Evolutionary conservation across 2,888 invertebrate species (phyloP), one percentile per base, ranked within the genome.

Genomic region (Pachymerium ferrugineum): DNA sequence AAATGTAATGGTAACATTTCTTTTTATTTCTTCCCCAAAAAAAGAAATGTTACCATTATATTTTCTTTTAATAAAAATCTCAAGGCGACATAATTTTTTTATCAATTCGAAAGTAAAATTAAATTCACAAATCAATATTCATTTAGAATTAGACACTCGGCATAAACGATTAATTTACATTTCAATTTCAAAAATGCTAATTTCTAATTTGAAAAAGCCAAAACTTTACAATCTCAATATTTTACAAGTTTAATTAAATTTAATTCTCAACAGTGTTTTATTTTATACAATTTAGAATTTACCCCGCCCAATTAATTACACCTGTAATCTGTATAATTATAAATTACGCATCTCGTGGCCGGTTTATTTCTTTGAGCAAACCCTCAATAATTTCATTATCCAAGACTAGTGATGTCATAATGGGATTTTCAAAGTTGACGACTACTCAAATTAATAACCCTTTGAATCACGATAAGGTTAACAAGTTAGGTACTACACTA

Each of bases 231-330:
- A n/a, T 10, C 22, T 22, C 47, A 19, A n/a, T 19, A 54, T 54
- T 54, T 54, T 54, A 54, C 47, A 19, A 19, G n/a, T 19, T 54
- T 54, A 54, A 54, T 54, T 54, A 54, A 5, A 4, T 54, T 10
- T n/a, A 54, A 54, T 54, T 54, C 47, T 54, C 47, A 54, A 54
- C 47, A 19, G 47, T 54, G 47, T 54, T 54, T 54, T 54, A 54
- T 22, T 54, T 10, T 54, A 22, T 22, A 22, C 47, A 19, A 54
- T 22, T n/a, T 54, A 19, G 10, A 54, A 54, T 54, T 54, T 22
- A 16, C 19, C 47, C 19, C 47, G 16, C 47, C 19, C 22, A 22
- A 54, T 22, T 54, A 54, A 54, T 54, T 54, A 22, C 47, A 19
- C n/a, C n/a, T n/a, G n/a, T n/a, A n/a, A n/a, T n/a, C n/a, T n/a